Evolutionary conservation across 2,113 vertebrate species (phyloP).

Genomic region (Oenanthe oenanthe): DNA sequence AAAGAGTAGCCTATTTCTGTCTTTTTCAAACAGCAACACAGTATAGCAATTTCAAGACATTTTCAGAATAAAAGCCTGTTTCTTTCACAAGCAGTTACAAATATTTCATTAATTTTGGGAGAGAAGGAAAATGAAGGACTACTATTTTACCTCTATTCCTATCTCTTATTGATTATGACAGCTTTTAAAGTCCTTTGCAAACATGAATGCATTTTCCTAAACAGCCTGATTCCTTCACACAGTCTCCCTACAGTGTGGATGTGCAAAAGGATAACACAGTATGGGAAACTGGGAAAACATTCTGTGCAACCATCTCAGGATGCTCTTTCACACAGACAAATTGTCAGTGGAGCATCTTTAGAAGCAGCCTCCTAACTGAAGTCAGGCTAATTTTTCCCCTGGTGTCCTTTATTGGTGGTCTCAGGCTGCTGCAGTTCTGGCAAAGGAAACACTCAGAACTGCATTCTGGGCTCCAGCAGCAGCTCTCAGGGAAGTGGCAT

Average conservation of each 20-base stretch:
- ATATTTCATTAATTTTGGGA: neutral
- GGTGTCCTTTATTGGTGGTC: neutral
- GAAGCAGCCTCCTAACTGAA: neutral
- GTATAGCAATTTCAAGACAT: neutral
- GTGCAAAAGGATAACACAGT: neutral
- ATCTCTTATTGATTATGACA: neutral
- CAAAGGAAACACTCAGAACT: rapidly evolving
- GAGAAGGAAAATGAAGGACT: neutral
- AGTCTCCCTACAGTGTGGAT: neutral
- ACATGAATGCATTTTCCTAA: neutral
- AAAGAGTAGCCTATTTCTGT: neutral
- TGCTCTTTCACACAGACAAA: neutral
- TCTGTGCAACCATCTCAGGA: neutral
- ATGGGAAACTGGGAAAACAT: neutral
- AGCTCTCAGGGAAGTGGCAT: neutral
- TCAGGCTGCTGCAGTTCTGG: neutral
- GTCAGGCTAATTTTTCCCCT: neutral
- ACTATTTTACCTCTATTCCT: neutral
- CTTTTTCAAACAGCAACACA: neutral
- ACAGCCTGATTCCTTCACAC: neutral
- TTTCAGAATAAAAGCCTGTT: neutral
- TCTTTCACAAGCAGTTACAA: neutral
- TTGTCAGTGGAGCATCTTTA: neutral
- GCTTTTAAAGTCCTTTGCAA: neutral
- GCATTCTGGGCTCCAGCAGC: neutral